Evolutionary conservation across 2,113 vertebrate genomes (phyloP).

Genomic region (Lepidothrix coronata): DNA sequence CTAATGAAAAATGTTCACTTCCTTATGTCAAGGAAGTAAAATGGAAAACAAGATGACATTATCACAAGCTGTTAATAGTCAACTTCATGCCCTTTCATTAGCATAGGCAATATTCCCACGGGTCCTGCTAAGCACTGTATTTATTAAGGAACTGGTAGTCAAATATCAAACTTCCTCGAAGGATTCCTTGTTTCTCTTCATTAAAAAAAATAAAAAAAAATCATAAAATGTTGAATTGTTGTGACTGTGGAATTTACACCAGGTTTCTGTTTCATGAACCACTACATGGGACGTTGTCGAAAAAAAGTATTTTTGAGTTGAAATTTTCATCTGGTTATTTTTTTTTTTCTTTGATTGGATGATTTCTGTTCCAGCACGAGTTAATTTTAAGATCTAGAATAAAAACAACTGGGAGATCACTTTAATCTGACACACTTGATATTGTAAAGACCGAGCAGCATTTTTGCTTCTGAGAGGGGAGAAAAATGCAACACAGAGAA

Average conservation of each 20-base stretch:
- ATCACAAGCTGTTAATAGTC: slow-evolving; percentile 26
- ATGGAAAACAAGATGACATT: not conserved
- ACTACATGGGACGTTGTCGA: not conserved
- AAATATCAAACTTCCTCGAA: not conserved
- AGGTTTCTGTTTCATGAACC: not conserved
- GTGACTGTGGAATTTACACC: not conserved
- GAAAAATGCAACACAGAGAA: not conserved
- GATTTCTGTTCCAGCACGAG: not conserved
- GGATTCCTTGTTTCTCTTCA: not conserved
- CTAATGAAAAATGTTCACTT: slow-evolving; percentile 3
- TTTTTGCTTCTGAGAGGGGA: not conserved
- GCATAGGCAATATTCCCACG: not conserved
- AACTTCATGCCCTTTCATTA: not conserved
- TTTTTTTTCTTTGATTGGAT: not conserved
- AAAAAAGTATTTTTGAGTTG: not conserved
- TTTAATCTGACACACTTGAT: not conserved
- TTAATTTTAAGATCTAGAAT: not conserved
- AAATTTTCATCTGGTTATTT: not conserved
- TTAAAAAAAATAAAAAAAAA: not conserved
- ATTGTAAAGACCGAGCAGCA: not conserved
- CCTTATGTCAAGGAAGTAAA: slow-evolving; percentile 4
- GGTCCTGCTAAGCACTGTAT: not conserved
- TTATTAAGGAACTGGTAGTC: not conserved
- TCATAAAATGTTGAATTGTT: not conserved
- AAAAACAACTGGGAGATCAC: not conserved